Base-by-base conservation (phyloP, 2,888 invertebrate genomes). In the Hypomecis atomaria region DNA sequence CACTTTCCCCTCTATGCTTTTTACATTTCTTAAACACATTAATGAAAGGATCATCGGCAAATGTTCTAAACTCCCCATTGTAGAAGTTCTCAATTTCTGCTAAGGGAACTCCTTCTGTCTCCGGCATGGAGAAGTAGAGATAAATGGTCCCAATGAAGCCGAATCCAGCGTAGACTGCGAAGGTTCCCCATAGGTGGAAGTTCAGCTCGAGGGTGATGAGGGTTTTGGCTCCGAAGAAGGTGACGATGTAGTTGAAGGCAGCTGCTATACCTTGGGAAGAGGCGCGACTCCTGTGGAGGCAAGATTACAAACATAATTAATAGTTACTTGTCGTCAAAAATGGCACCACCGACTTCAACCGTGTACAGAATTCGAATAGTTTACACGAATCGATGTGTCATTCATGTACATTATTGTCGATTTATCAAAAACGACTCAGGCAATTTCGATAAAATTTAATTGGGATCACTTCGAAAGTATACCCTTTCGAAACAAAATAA, bases 231-330 rank as follows among this genome's bases (percentile, higher is more conserved):
- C 88, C 89, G 4, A 92, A 69, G 74, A 94, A 94, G 36, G 85
- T 87, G 52, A 93, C 83, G 0, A 90, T 70, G 74, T 94, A 94
- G 70, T 90, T 90, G 59, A 86, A 79, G 0, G 93, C 93, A 0
- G 94, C 94, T 3, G 92, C 87, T 4, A 93, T 71, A 0, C 93
- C 93, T 77, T 92, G 93, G 0, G 93, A 88, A 44, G 87, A 81
- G 0, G 93, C 90, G 7, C 93, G 87, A 59, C 92, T 92, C 79
- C 93, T 92, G 81, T 5, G 72, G 33, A 37, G 13, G 37, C 36
- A 37, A 6, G 5, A 4, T 11, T 44, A 44, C 11, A 44, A 44
- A n/a, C n/a, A n/a, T n/a, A n/a, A n/a, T n/a, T n/a, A n/a, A n/a
- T n/a, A n/a, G n/a, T n/a, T n/a, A n/a, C n/a, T n/a, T n/a, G n/a